Base-by-base conservation (phyloP, 2,888 invertebrate species). In the Microdon myrmicae region DNA sequence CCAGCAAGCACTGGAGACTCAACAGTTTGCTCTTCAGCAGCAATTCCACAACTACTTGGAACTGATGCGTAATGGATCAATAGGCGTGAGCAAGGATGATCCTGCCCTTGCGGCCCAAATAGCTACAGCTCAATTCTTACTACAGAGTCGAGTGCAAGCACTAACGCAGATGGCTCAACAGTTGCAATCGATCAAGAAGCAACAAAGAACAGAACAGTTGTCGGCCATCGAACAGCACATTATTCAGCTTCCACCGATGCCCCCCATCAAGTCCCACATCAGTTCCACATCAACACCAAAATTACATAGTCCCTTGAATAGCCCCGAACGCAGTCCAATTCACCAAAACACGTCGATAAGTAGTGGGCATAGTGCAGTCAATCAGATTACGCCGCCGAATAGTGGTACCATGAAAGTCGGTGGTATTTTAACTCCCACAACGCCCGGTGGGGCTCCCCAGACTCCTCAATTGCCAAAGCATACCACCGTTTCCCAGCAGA, bases 141-240 rank as follows among this genome's bases (percentile, higher is more conserved):
- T 91, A 54, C 90, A 90, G 75, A 90, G 89, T 79, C 90, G 74
- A 67, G 59, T 77, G 77, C 92, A 92, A 75, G 89, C 89, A 5
- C 86, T 92, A 70, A 89, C 90, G 25, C 92, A 92, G 79, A 91
- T 91, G 25, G 90, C 91, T 20, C 92, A 91, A 75, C 91, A 92
- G 76, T 80, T 91, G 67, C 91, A 92, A 73, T 90, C 90, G 69
- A 82, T 92, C 55, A 91, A 92, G 71, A 87, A 89, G 69, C 84
- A 84, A 58, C 84, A 84, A 29, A 80, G 84, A 71, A 81, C 84
- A 44, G 73, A 74, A 23, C 71, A 70, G 16, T 22, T 72, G 23
- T 60, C 55, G 38, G 66, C 67, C 2, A 71, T 69, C 10, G 66
- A 68, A 3, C 59, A 67, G 6, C 66, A 48, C 12, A 54, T 69